Percentiles rank a stretch among this genome's conserved stretches.
These are phyloP conservation scores for Sturnira hondurensis DNA, from an alignment of 2,113 vertebrate species.

Conservation along the genomic window DNA sequence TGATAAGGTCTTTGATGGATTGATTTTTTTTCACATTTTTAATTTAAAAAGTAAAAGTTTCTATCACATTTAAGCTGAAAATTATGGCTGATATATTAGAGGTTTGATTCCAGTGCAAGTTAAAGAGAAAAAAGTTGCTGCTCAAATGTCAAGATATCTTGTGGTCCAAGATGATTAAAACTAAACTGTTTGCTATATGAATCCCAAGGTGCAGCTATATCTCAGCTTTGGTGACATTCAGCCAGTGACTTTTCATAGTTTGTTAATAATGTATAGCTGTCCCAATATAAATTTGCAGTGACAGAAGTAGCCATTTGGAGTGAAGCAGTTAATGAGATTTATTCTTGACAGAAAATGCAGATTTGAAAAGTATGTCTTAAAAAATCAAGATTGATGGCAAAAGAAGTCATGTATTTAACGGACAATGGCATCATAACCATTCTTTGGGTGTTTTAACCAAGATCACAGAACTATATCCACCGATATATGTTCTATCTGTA, in stretches of 20 bases:
- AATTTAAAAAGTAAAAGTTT: slow-evolving; percentile 80
- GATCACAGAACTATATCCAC: neutral
- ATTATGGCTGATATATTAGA: slow-evolving; percentile 80
- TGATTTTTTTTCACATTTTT: slow-evolving; percentile 74
- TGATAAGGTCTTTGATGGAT: slow-evolving; percentile 71
- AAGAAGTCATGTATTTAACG: slow-evolving; percentile 61
- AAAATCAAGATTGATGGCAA: slow-evolving; percentile 67
- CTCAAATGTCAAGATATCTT: slow-evolving; percentile 83
- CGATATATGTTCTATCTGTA: slow-evolving; percentile 41
- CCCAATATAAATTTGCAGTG: slow-evolving; percentile 81
- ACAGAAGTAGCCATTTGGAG: slow-evolving; percentile 75
- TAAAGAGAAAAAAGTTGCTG: slow-evolving; percentile 79
- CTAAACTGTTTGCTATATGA: slow-evolving; percentile 85
- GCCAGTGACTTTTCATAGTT: slow-evolving; percentile 83
- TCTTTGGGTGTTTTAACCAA: slow-evolving; percentile 41
- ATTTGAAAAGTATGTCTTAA: slow-evolving; percentile 70
- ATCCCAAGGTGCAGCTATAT: slow-evolving; percentile 81
- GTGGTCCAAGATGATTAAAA: slow-evolving; percentile 84
- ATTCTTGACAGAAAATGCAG: slow-evolving; percentile 78
- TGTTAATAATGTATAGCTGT: slow-evolving; percentile 86
- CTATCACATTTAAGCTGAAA: slow-evolving; percentile 76
- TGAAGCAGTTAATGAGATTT: slow-evolving; percentile 82
- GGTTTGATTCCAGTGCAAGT: slow-evolving; percentile 74
- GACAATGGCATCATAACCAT: neutral
- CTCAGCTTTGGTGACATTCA: slow-evolving; percentile 83